These are phyloP conservation scores for Schizopygopsis malacanthus DNA, from an alignment of 2,797 vertebrate genomes.

Conservation along the genomic window DNA sequence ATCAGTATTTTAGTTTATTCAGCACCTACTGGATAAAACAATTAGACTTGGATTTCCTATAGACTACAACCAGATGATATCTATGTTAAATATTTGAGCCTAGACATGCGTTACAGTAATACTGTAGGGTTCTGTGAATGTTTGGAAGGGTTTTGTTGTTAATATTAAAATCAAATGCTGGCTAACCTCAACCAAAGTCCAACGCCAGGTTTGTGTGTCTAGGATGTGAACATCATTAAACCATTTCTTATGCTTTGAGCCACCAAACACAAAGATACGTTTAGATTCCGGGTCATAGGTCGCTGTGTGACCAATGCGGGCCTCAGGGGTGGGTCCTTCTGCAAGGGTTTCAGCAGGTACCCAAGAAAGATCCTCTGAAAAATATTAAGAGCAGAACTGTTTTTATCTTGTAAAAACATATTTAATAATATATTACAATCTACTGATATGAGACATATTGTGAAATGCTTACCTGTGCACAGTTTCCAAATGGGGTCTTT, in stretches of 20 bases:
- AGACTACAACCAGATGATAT: not conserved
- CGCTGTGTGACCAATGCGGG: slow-evolving; percentile 79
- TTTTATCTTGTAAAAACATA: not conserved
- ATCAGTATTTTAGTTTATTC: not conserved
- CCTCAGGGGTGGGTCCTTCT: slow-evolving; percentile 80
- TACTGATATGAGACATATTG: not conserved
- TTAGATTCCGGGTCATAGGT: slow-evolving; percentile 78
- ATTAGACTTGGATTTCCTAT: not conserved
- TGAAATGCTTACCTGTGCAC: slow-evolving; percentile 74
- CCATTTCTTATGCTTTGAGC: slow-evolving; percentile 83
- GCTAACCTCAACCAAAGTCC: slow-evolving; percentile 80
- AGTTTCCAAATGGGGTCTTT: slow-evolving; percentile 90
- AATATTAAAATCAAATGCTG: not conserved
- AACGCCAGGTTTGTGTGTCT: slow-evolving; percentile 82
- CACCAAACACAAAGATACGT: slow-evolving; percentile 81
- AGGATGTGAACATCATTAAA: slow-evolving; percentile 83
- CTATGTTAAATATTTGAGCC: not conserved
- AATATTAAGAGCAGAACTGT: not conserved
- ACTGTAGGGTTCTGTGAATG: not conserved
- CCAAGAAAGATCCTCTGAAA: slow-evolving; percentile 80
- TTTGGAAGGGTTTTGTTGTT: not conserved
- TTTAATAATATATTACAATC: not conserved
- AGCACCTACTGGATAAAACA: not conserved
- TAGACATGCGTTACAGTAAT: not conserved
- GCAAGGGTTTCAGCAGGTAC: slow-evolving; percentile 78